phyloP scores from a whole-genome alignment of 2,113 vertebrate genomes.

The Nannobrachium achirus region DNA sequence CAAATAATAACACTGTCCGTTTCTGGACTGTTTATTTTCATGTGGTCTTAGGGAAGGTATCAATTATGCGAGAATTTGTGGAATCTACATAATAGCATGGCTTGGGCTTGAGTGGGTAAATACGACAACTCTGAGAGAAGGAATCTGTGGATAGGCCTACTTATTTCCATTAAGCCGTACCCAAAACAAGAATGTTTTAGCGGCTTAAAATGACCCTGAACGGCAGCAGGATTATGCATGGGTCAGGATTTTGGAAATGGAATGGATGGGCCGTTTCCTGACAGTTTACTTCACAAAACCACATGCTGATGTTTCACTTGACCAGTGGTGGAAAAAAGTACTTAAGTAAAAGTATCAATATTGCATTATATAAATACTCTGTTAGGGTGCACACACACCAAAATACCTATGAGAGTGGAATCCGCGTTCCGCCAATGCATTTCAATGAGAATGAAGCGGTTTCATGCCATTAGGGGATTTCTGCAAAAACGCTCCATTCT shows the following conservation, averaged over 20 bases:
- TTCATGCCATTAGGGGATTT: too few relatives aligned
- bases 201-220: constrained; percentile 68
- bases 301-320: constrained; percentile 53
- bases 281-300: constrained; percentile 62
- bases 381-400: too few relatives aligned
- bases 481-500: too few relatives aligned
- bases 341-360: too few relatives aligned
- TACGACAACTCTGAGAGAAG: constrained; percentile 54
- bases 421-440: too few relatives aligned
- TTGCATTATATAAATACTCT: too few relatives aligned
- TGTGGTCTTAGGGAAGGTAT: constrained; percentile 55
- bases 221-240: constrained; percentile 57
- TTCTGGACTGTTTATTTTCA: constrained; percentile 65
- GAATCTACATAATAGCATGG: constrained; percentile 71
- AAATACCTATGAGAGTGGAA: too few relatives aligned
- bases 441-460: too few relatives aligned
- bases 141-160: constrained; percentile 69
- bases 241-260: constrained; percentile 64
- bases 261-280: constrained; percentile 52
- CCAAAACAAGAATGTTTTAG: constrained; percentile 73
- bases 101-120: constrained; percentile 53
- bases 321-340: too few relatives aligned
- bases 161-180: constrained; percentile 69
- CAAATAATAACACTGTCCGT: constrained; percentile 44
- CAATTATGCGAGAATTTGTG: constrained; percentile 70